phyloP scores from a whole-genome alignment of 2,888 invertebrate species.

The Tromatobia lineatoria region DNA sequence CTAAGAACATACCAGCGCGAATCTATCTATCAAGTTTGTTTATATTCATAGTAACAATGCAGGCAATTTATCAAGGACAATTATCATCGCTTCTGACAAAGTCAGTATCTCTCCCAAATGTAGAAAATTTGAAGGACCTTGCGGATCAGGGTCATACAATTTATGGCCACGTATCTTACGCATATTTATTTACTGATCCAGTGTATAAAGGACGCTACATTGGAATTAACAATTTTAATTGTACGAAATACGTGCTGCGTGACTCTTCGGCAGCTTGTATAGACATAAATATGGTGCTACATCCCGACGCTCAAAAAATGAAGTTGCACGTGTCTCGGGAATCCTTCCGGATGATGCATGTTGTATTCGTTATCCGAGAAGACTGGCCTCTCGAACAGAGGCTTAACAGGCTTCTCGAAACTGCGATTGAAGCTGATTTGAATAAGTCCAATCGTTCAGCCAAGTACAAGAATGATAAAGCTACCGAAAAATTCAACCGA shows the following conservation, averaged over 20 bases:
- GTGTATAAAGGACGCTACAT: not conserved
- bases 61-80: not conserved
- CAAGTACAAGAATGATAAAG: no score
- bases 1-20: not conserved
- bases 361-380: not conserved
- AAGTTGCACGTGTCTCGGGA: not conserved
- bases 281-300: not conserved
- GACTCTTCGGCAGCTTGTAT: constrained; percentile 4
- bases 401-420: not conserved
- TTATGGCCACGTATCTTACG: not conserved
- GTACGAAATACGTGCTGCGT: not conserved
- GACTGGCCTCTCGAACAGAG: constrained; percentile 18
- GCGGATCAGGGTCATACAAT: not conserved
- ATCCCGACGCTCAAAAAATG: not conserved
- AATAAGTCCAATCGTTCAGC: not conserved
- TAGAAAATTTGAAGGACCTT: constrained; percentile 16
- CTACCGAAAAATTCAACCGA: no score
- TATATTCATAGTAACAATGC: not conserved
- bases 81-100: constrained; percentile 16
- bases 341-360: not conserved
- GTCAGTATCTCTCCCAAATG: not conserved
- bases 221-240: not conserved
- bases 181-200: not conserved
- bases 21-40: constrained; percentile 10
- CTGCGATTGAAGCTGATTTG: not conserved